phyloP scores from a whole-genome alignment of 2,797 vertebrate species.

The Cephalopachus bancanus region DNA sequence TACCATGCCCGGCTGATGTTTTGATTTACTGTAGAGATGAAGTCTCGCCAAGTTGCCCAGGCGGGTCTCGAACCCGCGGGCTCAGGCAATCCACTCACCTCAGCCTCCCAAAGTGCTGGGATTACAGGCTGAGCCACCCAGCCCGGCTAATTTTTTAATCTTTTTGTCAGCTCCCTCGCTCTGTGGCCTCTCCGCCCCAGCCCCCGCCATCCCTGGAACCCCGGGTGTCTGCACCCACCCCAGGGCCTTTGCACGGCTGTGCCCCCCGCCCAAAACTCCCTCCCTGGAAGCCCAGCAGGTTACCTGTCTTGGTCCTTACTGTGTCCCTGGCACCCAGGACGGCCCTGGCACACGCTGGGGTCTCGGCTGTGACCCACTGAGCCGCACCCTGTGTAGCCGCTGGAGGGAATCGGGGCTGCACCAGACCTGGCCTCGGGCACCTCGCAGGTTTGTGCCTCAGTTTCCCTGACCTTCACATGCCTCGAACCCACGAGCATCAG shows the following conservation, averaged over 20 bases:
- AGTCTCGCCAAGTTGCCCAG: no score
- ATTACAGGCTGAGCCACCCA: background rate
- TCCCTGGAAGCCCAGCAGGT: background rate
- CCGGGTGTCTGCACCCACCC: background rate
- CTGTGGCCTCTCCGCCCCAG: fast-evolving
- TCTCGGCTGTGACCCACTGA: background rate
- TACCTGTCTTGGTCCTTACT: background rate
- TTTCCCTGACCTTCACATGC: background rate
- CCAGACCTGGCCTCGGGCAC: no score
- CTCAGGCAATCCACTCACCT: no score
- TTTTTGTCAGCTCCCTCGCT: background rate
- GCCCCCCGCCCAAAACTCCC: no score
- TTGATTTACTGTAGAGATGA: no score
- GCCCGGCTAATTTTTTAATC: no score
- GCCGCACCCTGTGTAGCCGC: background rate
- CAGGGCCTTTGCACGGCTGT: background rate
- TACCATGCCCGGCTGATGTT: no score
- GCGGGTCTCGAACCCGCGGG: no score
- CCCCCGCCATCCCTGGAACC: background rate
- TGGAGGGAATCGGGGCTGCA: background rate
- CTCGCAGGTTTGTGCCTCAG: background rate
- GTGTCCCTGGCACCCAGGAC: background rate
- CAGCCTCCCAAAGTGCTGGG: background rate
- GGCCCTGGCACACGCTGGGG: background rate
- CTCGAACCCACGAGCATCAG: background rate